phyloP scores from a whole-genome alignment of 2,888 invertebrate genomes.

The Pediacus dermestoides region DNA sequence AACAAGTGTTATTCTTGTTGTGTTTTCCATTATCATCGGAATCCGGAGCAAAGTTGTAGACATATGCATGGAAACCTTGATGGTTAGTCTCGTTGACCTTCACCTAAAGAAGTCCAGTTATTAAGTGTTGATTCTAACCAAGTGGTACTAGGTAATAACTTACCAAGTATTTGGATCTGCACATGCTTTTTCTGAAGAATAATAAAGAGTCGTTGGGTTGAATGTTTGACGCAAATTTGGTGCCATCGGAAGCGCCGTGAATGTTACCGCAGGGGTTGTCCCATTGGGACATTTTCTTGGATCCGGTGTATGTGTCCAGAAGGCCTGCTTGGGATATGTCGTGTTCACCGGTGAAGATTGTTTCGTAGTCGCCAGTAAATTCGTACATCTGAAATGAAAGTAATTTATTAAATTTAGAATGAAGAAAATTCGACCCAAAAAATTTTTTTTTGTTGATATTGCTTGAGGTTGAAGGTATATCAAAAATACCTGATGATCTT shows the following conservation, averaged over 20 bases:
- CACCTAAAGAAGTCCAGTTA: conserved; percentile 50
- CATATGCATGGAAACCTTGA: conserved; percentile 64
- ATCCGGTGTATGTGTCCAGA: conserved; percentile 73
- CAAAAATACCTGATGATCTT: too few relatives aligned
- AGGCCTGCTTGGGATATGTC: conserved; percentile 61
- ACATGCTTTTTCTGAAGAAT: conserved; percentile 82
- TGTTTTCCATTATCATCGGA: conserved; percentile 73
- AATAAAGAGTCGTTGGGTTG: conserved; percentile 64
- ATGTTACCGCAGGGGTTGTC: conserved; percentile 71
- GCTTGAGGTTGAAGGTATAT: not conserved
- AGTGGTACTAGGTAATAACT: conserved; percentile 37
- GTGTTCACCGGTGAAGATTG: conserved; percentile 68
- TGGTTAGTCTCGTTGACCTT: conserved; percentile 57
- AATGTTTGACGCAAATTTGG: conserved; percentile 74
- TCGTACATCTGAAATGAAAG: conserved; percentile 71
- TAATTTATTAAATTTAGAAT: conserved; percentile 2
- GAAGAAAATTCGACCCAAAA: conserved; percentile 3
- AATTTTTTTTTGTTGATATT: not conserved
- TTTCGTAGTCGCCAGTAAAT: conserved; percentile 74
- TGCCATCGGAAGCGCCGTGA: conserved; percentile 76
- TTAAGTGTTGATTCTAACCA: too few relatives aligned
- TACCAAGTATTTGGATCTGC: conserved; percentile 76
- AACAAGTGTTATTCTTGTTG: conserved; percentile 75
- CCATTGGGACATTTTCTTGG: conserved; percentile 75
- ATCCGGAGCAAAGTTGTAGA: conserved; percentile 73